Evolutionary conservation across 2,888 invertebrate genomes (phyloP), one percentile per base, ranked within the genome.

Genomic region (Tupiocoris notatus): DNA sequence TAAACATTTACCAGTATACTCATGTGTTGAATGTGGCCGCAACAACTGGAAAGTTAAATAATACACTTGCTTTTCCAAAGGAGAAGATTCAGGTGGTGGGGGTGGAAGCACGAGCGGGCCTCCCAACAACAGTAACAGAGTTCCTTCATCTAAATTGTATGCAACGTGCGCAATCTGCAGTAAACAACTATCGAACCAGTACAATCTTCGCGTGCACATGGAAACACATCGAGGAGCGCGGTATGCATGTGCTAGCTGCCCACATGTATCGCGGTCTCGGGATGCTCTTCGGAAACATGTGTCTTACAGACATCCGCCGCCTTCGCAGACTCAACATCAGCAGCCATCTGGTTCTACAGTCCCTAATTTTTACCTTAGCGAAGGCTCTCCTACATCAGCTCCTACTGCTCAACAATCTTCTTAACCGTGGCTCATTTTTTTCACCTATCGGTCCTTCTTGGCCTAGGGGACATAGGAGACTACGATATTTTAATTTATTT

Each of bases 231-330:
- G 94, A 82, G 94, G 94, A 80, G 90, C 93, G 66, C 89, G 93
- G 25, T 94, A 95, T 84, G 93, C 94, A 39, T 95, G 95, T 82
- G 89, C 91, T 79, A 92, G 93, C 0, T 95, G 95, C 85, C 90
- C 91, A 0, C 95, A 95, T 83, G 94, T 95, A 57, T 94, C 94
- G 58, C 88, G 94, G 78, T 94, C 94, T 73, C 87, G 94, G 77
- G 95, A 95, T 83, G 95, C 95, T 24, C 85, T 95, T 71, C 86
- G 95, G 79, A 95, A 95, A 83, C 95, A 95, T 83, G 93, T 95
- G 58, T 94, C 94, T 0, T 95, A 95, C 82, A 85, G 94, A 9
- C 75, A 75, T 16, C 75, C 75, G 7, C 74, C 74, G 0, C 65
- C 58, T 22, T 18, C 64, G 65, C 65, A 65, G 22, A 18, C 7